A percentile compares a stretch with the other conserved stretches of the same genome.
These are phyloP conservation scores for Coregonus sp. DNA, from an alignment of 2,797 vertebrate species.

Conservation along the genomic window DNA sequence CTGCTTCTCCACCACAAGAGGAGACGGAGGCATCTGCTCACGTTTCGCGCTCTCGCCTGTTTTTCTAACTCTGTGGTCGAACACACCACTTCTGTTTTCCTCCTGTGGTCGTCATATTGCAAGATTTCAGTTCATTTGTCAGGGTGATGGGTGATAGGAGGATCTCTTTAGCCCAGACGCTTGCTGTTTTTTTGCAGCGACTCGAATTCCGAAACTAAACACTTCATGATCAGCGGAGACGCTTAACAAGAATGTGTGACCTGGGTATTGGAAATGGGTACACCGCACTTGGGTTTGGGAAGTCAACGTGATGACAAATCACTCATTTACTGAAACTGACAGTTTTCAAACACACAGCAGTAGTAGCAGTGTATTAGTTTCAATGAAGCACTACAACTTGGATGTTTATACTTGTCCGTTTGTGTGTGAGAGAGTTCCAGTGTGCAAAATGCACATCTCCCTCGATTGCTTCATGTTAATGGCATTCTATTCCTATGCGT, in stretches of 20 bases:
- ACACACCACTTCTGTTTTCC: slow-evolving; percentile 65
- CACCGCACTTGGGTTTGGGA: slow-evolving; percentile 45
- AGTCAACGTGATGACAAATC: slow-evolving; percentile 34
- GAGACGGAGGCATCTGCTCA: slow-evolving; percentile 68
- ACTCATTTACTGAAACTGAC: slow-evolving; percentile 53
- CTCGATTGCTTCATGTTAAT: neutral
- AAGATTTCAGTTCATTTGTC: slow-evolving; percentile 71
- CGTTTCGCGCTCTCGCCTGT: slow-evolving; percentile 67
- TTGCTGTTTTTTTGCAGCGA: slow-evolving; percentile 36
- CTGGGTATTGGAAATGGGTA: slow-evolving; percentile 41
- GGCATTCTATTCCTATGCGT: slow-evolving; percentile 36
- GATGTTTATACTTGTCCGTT: neutral
- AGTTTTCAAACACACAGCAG: slow-evolving; percentile 25
- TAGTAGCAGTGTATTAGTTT: neutral
- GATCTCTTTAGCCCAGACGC: slow-evolving; percentile 21
- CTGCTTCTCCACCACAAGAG: slow-evolving; percentile 48
- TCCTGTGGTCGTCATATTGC: slow-evolving; percentile 73
- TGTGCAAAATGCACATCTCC: neutral
- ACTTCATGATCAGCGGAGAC: slow-evolving; percentile 17
- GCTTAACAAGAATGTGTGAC: slow-evolving; percentile 43
- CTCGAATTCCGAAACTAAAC: slow-evolving; percentile 57
- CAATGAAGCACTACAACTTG: neutral
- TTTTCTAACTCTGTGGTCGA: slow-evolving; percentile 51
- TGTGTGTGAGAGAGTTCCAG: slow-evolving; percentile 15
- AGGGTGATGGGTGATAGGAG: slow-evolving; percentile 43